Base-by-base conservation (phyloP, 1,140 invertebrate species). In the Harlomillsia oculata region DNA sequence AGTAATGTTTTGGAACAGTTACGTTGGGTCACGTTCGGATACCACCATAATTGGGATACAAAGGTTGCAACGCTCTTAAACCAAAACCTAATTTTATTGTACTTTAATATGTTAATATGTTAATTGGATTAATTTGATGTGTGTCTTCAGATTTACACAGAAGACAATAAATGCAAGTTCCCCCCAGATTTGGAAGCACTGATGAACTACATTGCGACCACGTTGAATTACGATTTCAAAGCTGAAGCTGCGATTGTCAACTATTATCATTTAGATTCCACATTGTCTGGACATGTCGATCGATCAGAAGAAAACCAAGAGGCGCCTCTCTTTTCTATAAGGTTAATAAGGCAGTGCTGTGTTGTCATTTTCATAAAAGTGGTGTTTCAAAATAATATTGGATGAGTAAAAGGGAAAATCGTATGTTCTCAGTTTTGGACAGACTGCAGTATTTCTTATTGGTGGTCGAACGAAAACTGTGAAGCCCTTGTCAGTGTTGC, bases 41-140 rank as follows among this genome's bases (percentile, higher is more conserved):
- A 94, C 71, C 92, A 97, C 72, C 90, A 97, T 71, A 82, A 96
- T 72, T 96, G 92, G 92, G 82, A 93, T 67, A 87, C 87, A 40
- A 96, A 96, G 78, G 78, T 87, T 74, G 56, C n/a, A 0, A 25
- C 21, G 4, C 3, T 4, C 16, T 9, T 9, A 34, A 9, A 9
- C n/a, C 32, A 34, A 23, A 41, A 71, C 67, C 67, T 20, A 29
- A 41, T 30, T 28, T 36, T 18, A 50, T n/a, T 44, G 16, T 28
- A 53, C 6, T 8, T 39, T 6, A 1, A 1, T 9, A 13, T 39
- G 11, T 11, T 14, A 6, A 40, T 1, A 3, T 20, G 13, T 40
- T 16, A 20, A 8, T 41, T 41, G 18, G 21, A 5, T 41, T n/a
- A 34, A 34, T n/a, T 34, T 34, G 28, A 18, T 50, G n/a, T n/a